Evolutionary conservation across 2,113 vertebrate genomes (phyloP).

Genomic region (Panthera uncia): DNA sequence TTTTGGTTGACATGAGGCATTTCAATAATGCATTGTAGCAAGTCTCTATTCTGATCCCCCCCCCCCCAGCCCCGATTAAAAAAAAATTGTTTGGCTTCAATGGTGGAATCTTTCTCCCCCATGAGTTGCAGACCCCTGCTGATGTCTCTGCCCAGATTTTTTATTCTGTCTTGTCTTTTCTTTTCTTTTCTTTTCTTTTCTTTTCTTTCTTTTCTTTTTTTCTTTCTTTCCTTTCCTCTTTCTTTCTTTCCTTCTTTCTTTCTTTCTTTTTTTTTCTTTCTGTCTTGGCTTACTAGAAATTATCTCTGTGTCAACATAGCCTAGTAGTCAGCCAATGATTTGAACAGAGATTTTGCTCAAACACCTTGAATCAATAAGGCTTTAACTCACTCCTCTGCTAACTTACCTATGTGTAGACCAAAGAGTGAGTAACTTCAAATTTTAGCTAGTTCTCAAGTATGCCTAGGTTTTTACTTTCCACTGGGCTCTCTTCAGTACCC

Average conservation of each 20-base stretch:
- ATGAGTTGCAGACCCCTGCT: not conserved
- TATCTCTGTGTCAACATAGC: not conserved
- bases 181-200: not conserved
- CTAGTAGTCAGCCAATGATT: not conserved
- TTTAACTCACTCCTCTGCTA: not conserved
- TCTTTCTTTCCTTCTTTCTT: too few relatives aligned
- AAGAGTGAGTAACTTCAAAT: not conserved
- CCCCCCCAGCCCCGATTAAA: not conserved
- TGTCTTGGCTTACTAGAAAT: not conserved
- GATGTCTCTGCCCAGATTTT: not conserved
- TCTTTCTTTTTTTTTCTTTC: not conserved
- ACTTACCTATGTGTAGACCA: not conserved
- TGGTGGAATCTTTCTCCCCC: not conserved
- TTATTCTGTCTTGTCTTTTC: not conserved
- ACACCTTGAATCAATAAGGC: not conserved
- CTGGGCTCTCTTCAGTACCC: not conserved
- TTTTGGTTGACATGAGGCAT: not conserved
- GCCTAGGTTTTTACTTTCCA: not conserved
- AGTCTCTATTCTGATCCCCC: not conserved
- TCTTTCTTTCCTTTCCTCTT: not conserved
- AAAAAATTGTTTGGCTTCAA: not conserved
- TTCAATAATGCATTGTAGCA: not conserved
- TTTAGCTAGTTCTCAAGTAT: slow-evolving; percentile 1
- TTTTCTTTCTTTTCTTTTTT: slow-evolving; percentile 1
- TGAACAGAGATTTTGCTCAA: slow-evolving; percentile 34